Conservation (phyloP, 92 coral and sea anemone genomes). For the Pocillopora grandis region DNA sequence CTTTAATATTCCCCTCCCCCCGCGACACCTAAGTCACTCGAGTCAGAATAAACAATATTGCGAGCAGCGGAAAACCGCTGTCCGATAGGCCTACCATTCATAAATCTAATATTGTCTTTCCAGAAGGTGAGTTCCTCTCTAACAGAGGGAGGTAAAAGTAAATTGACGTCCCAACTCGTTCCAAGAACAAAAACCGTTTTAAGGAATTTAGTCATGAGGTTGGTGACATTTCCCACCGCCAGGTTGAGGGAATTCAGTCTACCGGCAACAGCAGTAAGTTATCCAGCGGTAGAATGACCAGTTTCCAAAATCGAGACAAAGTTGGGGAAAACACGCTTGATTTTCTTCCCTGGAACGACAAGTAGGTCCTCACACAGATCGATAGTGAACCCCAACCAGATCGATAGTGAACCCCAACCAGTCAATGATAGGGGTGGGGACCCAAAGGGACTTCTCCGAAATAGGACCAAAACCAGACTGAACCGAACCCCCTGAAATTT, state of each 20-base stretch:
- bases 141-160: slow-evolving; percentile 1
- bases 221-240: slow-evolving; percentile 12
- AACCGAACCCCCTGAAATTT: no score
- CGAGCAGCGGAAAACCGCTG: no score
- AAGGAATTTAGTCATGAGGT: not conserved
- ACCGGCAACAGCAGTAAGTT: slow-evolving; percentile 41
- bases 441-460: slow-evolving; percentile 43
- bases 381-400: no score
- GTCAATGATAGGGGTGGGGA: slow-evolving; percentile 32
- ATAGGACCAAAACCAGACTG: slow-evolving; percentile 34
- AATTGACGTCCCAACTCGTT: slow-evolving; percentile 14
- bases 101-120: no score
- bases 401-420: slow-evolving; percentile 51
- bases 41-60: no score
- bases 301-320: not conserved
- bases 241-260: slow-evolving; percentile 44
- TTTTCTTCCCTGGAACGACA: not conserved
- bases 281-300: not conserved
- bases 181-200: not conserved
- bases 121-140: no score
- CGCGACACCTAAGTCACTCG: no score
- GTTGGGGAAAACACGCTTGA: not conserved
- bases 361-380: slow-evolving; percentile 2
- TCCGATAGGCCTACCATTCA: no score
- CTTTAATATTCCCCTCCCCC: no score